Percentiles rank a stretch among this genome's conserved stretches.
Evolutionary conservation across 2,888 invertebrate species (phyloP).

Genomic region (Sinelater perroti): DNA sequence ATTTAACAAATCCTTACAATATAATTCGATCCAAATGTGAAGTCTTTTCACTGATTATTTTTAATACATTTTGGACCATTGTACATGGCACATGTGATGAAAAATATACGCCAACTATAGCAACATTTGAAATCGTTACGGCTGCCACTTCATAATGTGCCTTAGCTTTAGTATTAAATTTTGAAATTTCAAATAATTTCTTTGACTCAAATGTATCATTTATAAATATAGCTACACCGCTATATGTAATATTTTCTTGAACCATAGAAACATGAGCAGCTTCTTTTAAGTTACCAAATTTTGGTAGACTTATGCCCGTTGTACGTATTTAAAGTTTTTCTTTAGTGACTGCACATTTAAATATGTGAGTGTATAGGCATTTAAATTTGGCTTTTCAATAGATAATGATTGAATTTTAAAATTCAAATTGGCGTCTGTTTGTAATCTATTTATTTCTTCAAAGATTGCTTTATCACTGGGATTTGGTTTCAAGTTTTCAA

Average conservation of each 20-base stretch:
- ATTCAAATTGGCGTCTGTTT: neutral
- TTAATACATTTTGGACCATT: neutral
- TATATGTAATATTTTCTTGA: neutral
- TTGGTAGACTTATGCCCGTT: neutral
- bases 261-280: neutral
- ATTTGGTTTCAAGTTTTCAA: neutral
- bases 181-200: neutral
- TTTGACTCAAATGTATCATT: neutral
- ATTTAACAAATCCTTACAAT: neutral
- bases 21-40: neutral
- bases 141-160: neutral
- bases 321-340: neutral
- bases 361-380: conserved; percentile 1
- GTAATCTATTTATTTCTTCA: neutral
- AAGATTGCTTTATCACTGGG: neutral
- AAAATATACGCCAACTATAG: neutral
- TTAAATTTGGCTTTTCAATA: neutral
- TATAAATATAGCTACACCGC: neutral
- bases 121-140: neutral
- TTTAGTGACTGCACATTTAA: neutral
- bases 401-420: neutral
- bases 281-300: neutral
- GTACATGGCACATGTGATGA: neutral
- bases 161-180: neutral
- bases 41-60: neutral